Percentiles rank a stretch among this genome's conserved stretches.
Conservation (phyloP, 2,797 vertebrate genomes). For the Diglossa cyanea region DNA sequence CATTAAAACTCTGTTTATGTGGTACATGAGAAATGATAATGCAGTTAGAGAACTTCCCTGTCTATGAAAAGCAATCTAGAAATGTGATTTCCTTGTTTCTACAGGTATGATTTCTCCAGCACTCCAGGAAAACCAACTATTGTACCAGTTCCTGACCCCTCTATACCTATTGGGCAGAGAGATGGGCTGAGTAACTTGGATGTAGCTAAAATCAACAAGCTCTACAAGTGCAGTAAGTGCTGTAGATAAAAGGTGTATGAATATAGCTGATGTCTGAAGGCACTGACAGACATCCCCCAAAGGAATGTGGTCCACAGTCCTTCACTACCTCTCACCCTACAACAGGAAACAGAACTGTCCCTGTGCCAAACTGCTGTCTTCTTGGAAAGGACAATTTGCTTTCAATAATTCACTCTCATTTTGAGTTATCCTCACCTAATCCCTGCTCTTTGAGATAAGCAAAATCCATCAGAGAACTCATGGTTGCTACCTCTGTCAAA, state of each 20-base stretch:
- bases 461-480: neutral
- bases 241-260: neutral
- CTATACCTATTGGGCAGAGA: slow-evolving; percentile 85
- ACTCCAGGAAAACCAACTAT: slow-evolving; percentile 81
- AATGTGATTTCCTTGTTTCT: neutral
- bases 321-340: neutral
- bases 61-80: neutral
- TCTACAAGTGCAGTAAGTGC: slow-evolving; percentile 84
- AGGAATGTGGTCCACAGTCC: neutral
- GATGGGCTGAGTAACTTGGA: slow-evolving; percentile 85
- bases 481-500: neutral
- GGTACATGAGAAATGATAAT: neutral
- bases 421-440: neutral
- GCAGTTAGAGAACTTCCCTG: neutral
- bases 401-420: neutral
- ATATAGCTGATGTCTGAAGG: neutral
- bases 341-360: neutral
- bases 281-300: neutral
- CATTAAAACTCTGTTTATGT: neutral
- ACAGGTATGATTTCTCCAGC: slow-evolving; percentile 70
- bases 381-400: neutral
- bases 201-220: slow-evolving; percentile 87
- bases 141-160: slow-evolving; percentile 84
- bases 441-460: neutral
- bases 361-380: neutral